Evolutionary conservation across 2,888 invertebrate species (phyloP).

Genomic region (Cancer borealis): DNA sequence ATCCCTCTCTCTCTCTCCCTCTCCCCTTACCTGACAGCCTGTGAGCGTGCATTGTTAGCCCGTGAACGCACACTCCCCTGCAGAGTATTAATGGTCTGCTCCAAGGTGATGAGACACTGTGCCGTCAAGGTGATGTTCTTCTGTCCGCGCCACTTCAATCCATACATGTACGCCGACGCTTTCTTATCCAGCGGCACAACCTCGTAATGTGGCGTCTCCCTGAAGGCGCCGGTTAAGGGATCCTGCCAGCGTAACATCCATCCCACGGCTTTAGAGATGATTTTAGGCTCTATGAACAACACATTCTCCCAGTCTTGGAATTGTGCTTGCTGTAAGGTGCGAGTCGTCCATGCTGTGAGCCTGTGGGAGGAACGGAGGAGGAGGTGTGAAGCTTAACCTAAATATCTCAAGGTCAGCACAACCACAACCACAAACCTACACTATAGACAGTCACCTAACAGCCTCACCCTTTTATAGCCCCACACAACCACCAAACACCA

Average conservation of each 20-base stretch:
- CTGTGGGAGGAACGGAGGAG: conserved; percentile 78
- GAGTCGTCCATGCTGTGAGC: conserved; percentile 82
- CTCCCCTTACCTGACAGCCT: conserved; percentile 78
- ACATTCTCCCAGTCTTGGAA: conserved; percentile 83
- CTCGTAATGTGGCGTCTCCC: conserved; percentile 76
- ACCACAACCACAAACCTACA: too few relatives aligned
- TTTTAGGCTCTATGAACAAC: conserved; percentile 81
- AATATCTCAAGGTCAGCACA: not conserved
- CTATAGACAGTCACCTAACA: not conserved
- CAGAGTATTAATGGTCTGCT: conserved; percentile 79
- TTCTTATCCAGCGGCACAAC: conserved; percentile 78
- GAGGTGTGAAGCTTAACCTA: not conserved
- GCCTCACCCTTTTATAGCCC: not conserved
- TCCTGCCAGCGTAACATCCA: conserved; percentile 80
- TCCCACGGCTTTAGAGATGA: conserved; percentile 80
- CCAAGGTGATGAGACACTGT: conserved; percentile 82
- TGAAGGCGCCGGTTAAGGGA: conserved; percentile 73
- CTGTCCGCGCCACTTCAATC: conserved; percentile 63
- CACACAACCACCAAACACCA: not conserved
- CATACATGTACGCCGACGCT: conserved; percentile 76
- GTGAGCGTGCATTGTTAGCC: conserved; percentile 79
- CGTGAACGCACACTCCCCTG: conserved; percentile 79
- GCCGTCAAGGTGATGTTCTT: conserved; percentile 81
- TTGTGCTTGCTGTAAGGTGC: conserved; percentile 81
- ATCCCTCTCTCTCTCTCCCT: not conserved